These are phyloP conservation scores for Cantharis nigra DNA, from an alignment of 2,888 invertebrate species.

Conservation along the genomic window DNA sequence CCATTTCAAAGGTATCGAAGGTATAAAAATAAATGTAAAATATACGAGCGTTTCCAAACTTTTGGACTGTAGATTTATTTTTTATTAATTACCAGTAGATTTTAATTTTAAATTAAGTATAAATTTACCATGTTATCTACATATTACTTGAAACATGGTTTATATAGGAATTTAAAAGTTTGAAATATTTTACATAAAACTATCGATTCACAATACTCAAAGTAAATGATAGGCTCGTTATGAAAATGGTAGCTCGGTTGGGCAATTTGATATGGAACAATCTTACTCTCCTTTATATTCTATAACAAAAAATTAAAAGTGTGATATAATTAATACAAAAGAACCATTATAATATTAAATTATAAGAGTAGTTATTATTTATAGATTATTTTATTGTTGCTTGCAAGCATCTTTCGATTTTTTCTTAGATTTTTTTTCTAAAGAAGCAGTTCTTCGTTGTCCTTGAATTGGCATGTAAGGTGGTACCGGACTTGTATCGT, in stretches of 20 bases:
- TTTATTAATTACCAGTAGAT: neutral
- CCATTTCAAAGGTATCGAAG: no score
- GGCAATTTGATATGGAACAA: neutral
- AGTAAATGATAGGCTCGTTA: neutral
- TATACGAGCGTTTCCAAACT: no score
- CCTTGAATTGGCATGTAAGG: constrained; percentile 82
- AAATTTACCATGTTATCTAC: neutral
- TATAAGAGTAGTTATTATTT: neutral
- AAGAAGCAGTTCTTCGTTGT: constrained; percentile 67
- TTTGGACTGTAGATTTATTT: no score
- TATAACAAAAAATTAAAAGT: neutral
- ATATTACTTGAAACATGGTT: no score
- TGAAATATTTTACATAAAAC: neutral
- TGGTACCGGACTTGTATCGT: constrained; percentile 63
- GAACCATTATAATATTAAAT: neutral
- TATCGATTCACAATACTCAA: neutral
- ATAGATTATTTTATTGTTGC: constrained; percentile 44
- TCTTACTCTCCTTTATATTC: neutral
- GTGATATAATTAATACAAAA: neutral
- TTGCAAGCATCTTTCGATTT: constrained; percentile 51
- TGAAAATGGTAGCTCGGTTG: neutral
- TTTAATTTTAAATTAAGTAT: neutral
- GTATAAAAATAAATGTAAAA: no score
- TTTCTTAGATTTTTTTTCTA: constrained; percentile 54
- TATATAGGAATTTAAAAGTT: no score